Evolutionary conservation across 2,888 invertebrate species (phyloP).

Genomic region (Ctena decussata): DNA sequence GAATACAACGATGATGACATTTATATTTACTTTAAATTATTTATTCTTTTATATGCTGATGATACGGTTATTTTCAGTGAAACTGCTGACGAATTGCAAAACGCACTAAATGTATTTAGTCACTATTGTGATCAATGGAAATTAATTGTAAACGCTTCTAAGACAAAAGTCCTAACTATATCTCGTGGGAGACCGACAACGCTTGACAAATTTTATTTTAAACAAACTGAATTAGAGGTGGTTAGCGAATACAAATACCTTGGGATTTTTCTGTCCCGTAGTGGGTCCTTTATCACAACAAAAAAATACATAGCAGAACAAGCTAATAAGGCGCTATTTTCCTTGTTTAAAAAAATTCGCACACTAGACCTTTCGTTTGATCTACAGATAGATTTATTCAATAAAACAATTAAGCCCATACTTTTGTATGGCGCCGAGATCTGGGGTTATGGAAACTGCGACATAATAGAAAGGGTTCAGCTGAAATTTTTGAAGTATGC

Average conservation of each 20-base stretch:
- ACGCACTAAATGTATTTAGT: constrained; percentile 7
- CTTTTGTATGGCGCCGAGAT: not conserved
- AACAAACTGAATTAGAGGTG: constrained; percentile 1
- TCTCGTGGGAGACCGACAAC: not conserved
- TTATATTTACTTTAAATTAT: not conserved
- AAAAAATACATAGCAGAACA: constrained; percentile 6
- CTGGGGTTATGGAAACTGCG: not conserved
- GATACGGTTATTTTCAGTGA: constrained; percentile 39
- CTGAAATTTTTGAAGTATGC: not conserved
- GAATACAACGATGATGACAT: not conserved
- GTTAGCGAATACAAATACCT: constrained; percentile 20
- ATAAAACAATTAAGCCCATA: not conserved
- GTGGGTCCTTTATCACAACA: constrained; percentile 16
- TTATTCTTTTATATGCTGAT: constrained; percentile 31
- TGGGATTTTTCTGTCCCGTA: constrained; percentile 7
- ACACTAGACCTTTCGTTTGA: not conserved
- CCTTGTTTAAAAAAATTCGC: not conserved
- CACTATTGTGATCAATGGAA: constrained; percentile 37
- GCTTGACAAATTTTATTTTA: not conserved
- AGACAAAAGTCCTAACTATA: constrained; percentile 20
- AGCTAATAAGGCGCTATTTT: constrained; percentile 18
- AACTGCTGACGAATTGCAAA: not conserved
- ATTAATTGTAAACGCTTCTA: constrained; percentile 15
- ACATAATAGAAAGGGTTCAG: not conserved
- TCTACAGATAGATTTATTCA: not conserved